phyloP scores from a whole-genome alignment of 2,888 invertebrate species.

The Caenorhabditis sulstoni region DNA sequence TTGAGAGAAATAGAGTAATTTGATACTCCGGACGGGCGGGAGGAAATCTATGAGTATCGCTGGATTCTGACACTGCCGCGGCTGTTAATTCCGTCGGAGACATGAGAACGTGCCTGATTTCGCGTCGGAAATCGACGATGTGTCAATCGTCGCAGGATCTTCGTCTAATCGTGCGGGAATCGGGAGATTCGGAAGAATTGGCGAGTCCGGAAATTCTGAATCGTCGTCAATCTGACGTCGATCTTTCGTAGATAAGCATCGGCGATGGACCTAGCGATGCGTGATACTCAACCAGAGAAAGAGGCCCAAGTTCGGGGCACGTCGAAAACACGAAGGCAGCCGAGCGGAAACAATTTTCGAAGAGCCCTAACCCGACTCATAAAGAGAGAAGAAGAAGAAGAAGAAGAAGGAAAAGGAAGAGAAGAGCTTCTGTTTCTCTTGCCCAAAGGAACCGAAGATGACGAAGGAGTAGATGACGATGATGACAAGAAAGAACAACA shows the following conservation, averaged over 20 bases:
- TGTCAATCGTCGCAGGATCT: background rate
- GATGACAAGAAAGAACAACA: constrained; percentile 10
- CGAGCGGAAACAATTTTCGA: constrained; percentile 56
- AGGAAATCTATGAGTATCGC: constrained; percentile 50
- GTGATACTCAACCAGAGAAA: constrained; percentile 12
- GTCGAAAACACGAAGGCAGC: constrained; percentile 50
- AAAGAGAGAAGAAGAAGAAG: constrained; percentile 23
- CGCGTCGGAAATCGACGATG: background rate
- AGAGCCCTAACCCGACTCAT: constrained; percentile 49
- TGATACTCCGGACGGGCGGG: constrained; percentile 38
- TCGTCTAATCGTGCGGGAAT: constrained; percentile 28
- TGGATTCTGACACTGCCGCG: constrained; percentile 45
- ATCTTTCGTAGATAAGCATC: constrained; percentile 22
- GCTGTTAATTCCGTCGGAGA: background rate
- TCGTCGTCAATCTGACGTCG: constrained; percentile 11
- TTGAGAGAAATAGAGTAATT: constrained; percentile 22
- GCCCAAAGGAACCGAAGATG: constrained; percentile 34
- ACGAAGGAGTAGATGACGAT: constrained; percentile 1
- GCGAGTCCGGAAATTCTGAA: constrained; percentile 18
- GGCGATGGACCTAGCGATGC: constrained; percentile 29
- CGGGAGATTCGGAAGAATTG: background rate
- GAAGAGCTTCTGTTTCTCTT: constrained; percentile 16
- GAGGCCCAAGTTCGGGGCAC: constrained; percentile 3
- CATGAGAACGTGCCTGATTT: no score
- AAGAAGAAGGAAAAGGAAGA: constrained; percentile 6